Percentiles rank a stretch among this genome's conserved stretches.
phyloP scores from a whole-genome alignment of 2,113 vertebrate genomes.

The Oreochromis spilurus region DNA sequence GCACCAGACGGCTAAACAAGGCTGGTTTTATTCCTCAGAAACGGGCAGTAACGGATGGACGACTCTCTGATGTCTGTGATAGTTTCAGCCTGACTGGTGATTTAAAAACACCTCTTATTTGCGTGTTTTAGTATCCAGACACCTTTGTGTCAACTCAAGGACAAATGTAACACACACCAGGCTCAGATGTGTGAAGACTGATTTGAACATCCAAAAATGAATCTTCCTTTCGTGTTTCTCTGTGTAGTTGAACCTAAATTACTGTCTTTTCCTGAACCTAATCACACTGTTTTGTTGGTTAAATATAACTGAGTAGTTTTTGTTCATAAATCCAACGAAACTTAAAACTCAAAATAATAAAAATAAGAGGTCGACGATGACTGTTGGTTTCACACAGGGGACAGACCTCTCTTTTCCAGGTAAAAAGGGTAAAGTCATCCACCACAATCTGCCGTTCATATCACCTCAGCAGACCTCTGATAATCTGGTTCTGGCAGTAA shows the following conservation, averaged over 20 bases:
- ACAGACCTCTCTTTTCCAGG: background rate
- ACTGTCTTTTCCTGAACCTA: background rate
- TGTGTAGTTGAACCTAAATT: background rate
- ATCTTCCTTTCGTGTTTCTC: background rate
- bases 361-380: background rate
- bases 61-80: background rate
- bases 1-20: background rate
- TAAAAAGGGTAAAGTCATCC: background rate
- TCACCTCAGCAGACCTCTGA: background rate
- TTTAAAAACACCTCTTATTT: background rate
- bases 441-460: background rate
- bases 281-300: background rate
- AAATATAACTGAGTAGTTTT: background rate
- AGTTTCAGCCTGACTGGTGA: background rate
- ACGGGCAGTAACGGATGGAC: background rate
- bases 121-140: background rate
- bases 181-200: background rate
- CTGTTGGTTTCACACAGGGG: background rate
- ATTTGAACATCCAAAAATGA: background rate
- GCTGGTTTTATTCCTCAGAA: background rate
- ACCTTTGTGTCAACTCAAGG: background rate
- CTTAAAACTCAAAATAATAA: background rate
- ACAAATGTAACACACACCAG: background rate
- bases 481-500: background rate
- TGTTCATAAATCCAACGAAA: background rate